Conservation (phyloP, 2,888 invertebrate species). For the Caenorhabditis sp. region DNA sequence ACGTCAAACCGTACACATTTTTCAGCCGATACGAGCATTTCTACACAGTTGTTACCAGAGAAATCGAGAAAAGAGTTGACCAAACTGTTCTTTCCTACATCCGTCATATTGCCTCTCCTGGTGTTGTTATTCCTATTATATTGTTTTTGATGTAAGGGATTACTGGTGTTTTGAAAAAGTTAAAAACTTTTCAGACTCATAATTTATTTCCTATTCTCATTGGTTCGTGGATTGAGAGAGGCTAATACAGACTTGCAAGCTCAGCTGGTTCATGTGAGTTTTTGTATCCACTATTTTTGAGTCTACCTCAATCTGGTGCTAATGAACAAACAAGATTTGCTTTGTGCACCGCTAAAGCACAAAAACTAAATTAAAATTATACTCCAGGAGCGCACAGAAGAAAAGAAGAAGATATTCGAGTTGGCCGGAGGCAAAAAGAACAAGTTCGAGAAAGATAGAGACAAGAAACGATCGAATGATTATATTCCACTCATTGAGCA, state of each 20-base stretch:
- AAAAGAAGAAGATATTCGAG: slow-evolving; percentile 94
- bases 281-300: no score
- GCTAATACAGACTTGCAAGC: slow-evolving; percentile 93
- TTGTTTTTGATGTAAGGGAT: slow-evolving; percentile 85
- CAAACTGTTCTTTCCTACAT: slow-evolving; percentile 74
- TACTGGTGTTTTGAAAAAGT: not conserved
- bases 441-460: slow-evolving; percentile 63
- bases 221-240: slow-evolving; percentile 93
- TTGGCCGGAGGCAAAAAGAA: slow-evolving; percentile 87
- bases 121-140: slow-evolving; percentile 93
- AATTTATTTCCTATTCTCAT: slow-evolving; percentile 94
- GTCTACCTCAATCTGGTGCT: no score
- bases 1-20: no score
- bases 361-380: no score
- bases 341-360: no score
- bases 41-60: slow-evolving; percentile 81
- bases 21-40: slow-evolving; percentile 75
- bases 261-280: slow-evolving; percentile 82
- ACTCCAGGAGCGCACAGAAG: slow-evolving; percentile 91
- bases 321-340: no score
- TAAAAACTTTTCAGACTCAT: slow-evolving; percentile 86
- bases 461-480: slow-evolving; percentile 67
- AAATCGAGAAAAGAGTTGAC: slow-evolving; percentile 78
- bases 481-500: slow-evolving; percentile 78
- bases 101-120: slow-evolving; percentile 93